phyloP scores from a whole-genome alignment of 2,888 invertebrate species.

The Caenorhabditis becei region DNA sequence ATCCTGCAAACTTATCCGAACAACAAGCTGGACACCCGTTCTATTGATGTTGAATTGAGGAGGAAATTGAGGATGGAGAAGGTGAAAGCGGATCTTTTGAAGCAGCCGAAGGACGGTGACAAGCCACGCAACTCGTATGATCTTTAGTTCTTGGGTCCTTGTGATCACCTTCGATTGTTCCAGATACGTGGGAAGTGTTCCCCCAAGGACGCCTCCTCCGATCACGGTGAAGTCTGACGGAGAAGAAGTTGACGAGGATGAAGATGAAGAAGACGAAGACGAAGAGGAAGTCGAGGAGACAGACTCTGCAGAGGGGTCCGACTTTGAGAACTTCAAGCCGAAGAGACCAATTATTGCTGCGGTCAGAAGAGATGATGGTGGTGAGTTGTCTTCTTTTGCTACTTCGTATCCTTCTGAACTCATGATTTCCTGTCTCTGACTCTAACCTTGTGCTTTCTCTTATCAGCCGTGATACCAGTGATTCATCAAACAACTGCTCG shows the following conservation, averaged over 20 bases:
- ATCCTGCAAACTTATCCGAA: constrained; percentile 61
- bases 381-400: constrained; percentile 27
- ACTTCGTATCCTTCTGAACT: neutral
- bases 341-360: constrained; percentile 61
- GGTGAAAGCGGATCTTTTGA: constrained; percentile 58
- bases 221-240: constrained; percentile 65
- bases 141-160: neutral
- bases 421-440: neutral
- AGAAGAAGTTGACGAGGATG: constrained; percentile 75
- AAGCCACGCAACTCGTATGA: constrained; percentile 51
- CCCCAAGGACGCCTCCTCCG: constrained; percentile 75
- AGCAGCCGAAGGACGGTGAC: constrained; percentile 60
- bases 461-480: constrained; percentile 55
- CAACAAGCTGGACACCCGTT: constrained; percentile 51
- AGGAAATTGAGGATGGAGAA: constrained; percentile 59
- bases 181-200: constrained; percentile 73
- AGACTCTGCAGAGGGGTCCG: constrained; percentile 65
- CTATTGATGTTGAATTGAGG: constrained; percentile 55
- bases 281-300: constrained; percentile 62
- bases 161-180: neutral
- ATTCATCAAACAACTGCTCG: constrained; percentile 47
- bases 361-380: constrained; percentile 67
- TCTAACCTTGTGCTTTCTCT: constrained; percentile 41
- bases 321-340: constrained; percentile 62
- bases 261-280: constrained; percentile 76